Conservation (phyloP, 1,140 invertebrate species). For the Ceratina japonica region DNA sequence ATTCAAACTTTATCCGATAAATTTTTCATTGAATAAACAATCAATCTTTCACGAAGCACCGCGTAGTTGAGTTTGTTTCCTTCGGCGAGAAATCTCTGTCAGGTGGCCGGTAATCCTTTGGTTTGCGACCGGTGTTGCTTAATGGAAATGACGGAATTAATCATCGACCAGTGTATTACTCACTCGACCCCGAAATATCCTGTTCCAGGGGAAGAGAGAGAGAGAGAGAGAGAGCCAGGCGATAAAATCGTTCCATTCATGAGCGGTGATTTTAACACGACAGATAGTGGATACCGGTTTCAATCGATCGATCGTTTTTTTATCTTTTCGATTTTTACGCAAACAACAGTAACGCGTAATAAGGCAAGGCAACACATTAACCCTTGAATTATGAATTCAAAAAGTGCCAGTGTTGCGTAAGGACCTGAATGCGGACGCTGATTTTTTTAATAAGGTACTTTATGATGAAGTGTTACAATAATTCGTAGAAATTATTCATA, state of each 20-base stretch:
- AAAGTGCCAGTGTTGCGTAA: too few relatives aligned
- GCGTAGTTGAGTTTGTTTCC: not conserved
- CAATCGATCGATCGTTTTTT: constrained; percentile 1
- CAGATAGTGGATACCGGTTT: constrained; percentile 30
- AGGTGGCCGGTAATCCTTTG: constrained; percentile 6
- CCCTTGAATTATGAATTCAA: too few relatives aligned
- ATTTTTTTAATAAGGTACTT: too few relatives aligned
- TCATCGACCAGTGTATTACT: constrained; percentile 47
- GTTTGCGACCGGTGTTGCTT: constrained; percentile 30
- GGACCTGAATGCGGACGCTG: too few relatives aligned
- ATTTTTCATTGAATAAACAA: not conserved
- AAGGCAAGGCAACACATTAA: too few relatives aligned
- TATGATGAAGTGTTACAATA: too few relatives aligned
- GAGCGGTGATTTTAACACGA: not conserved
- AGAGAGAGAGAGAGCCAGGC: not conserved
- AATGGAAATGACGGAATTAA: constrained; percentile 58
- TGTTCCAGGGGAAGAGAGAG: not conserved
- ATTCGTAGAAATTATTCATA: too few relatives aligned
- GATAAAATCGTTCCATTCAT: constrained; percentile 19
- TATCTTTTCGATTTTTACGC: not conserved
- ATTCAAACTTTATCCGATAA: not conserved
- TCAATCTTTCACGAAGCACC: not conserved
- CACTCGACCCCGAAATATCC: constrained; percentile 52
- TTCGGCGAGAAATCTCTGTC: not conserved
- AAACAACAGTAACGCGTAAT: not conserved